Evolutionary conservation across 2,888 invertebrate genomes (phyloP), one percentile per base, ranked within the genome.

Genomic region (Andrena camellia): DNA sequence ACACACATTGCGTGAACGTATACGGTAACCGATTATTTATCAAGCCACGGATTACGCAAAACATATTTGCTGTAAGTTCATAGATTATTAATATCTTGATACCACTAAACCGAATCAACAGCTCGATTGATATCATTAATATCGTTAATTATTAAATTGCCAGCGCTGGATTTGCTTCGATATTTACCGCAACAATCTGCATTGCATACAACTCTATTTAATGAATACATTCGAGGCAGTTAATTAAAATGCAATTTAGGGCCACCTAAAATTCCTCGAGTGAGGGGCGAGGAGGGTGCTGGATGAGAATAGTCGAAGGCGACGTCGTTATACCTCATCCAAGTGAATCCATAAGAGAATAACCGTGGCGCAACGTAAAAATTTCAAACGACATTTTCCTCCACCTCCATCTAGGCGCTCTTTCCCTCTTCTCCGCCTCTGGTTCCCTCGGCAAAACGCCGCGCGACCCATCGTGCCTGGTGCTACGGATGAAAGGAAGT

Each of bases 401-500:
- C 71, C 73, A 60, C 69, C 75, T 57, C 76, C 71, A 64, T 77
- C 81, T 72, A 71, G 59, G 64, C 63, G 29, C 76, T 74, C 70
- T 52, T 63, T 42, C 54, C 68, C 81, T 50, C 75, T 73, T 13
- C 78, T 42, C 31, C 71, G 13, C 20, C 64, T 7, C 20, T 23
- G 10, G 29, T 81, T 78, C 78, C 83, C 76, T 70, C 83, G 76
- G 78, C 79, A 86, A 90, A 89, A 90, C 87, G 87, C 83, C 86
- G 84, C 78, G 85, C 89, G 84, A 85, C 84, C 83, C 85, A 88
- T 89, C 89, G 89, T 91, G 87, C 88, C 81, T 85, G 80, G 84
- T 86, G 87, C 88, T 88, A 89, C 87, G 91, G 90, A 92, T 92
- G 91, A 91, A 92, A 92, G 91, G 91, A 92, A 92, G 91, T 92